Evolutionary conservation across 1,140 invertebrate species (phyloP).

Genomic region (Cotesia glomerata): DNA sequence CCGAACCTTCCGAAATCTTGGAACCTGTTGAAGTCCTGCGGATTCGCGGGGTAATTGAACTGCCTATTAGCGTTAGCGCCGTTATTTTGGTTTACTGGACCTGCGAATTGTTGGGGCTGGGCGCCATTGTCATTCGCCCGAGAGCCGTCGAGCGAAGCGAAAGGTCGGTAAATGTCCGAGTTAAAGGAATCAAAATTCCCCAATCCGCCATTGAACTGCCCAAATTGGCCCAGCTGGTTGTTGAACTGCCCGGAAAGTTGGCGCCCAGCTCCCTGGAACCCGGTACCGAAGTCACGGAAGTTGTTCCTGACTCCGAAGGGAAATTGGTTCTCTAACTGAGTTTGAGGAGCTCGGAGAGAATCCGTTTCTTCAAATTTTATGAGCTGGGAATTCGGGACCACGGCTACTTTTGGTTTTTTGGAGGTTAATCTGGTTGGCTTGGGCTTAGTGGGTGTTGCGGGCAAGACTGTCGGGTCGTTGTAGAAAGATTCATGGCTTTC

Average conservation of each 20-base stretch:
- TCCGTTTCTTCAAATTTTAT: slow-evolving; percentile 8
- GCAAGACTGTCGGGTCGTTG: neutral
- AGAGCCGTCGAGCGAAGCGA: neutral
- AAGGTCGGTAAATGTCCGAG: neutral
- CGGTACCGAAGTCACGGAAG: slow-evolving; percentile 8
- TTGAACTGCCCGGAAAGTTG: neutral
- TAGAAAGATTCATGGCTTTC: slow-evolving; percentile 4
- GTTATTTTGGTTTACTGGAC: neutral
- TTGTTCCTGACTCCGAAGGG: slow-evolving; percentile 16
- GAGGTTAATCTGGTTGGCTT: neutral
- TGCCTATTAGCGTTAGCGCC: neutral
- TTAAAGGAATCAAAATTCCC: slow-evolving; percentile 2
- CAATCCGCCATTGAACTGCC: slow-evolving; percentile 7
- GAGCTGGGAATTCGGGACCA: neutral
- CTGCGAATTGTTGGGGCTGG: neutral
- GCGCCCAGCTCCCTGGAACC: neutral
- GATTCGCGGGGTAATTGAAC: neutral
- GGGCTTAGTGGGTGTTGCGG: neutral
- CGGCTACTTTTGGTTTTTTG: neutral
- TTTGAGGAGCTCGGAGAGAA: slow-evolving; percentile 27
- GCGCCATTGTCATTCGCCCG: slow-evolving; percentile 6
- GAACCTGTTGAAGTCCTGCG: slow-evolving; percentile 8
- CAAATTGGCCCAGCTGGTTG: neutral
- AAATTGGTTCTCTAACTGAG: slow-evolving; percentile 31
- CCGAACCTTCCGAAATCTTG: slow-evolving; percentile 18